A percentile compares a stretch with the other conserved stretches of the same genome.
phyloP scores from a whole-genome alignment of 2,113 vertebrate genomes.

The Scomber colias region DNA sequence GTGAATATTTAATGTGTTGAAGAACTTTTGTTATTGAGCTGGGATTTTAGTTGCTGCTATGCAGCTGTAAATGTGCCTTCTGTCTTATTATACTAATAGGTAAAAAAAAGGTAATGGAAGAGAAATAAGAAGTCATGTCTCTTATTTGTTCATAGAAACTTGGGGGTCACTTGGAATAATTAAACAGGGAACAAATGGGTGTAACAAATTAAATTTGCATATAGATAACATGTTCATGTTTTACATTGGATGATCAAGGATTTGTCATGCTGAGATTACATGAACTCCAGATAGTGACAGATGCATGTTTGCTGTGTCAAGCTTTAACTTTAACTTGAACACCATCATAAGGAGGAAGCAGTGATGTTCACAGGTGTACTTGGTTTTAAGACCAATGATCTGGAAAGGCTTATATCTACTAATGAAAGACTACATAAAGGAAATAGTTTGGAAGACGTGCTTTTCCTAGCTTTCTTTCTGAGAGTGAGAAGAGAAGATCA shows the following conservation, averaged over 20 bases:
- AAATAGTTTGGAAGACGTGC: neutral
- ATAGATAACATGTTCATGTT: neutral
- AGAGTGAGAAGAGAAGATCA: too few species aligned
- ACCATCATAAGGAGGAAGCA: neutral
- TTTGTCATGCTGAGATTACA: neutral
- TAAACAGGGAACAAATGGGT: neutral
- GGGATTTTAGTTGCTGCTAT: conserved; percentile 72
- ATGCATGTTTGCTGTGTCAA: neutral
- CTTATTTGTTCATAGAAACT: conserved; percentile 27
- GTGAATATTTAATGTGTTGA: conserved; percentile 82
- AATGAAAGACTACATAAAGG: neutral
- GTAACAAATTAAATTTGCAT: conserved; percentile 13
- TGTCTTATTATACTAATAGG: conserved; percentile 58
- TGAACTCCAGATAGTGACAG: neutral
- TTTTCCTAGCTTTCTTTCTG: neutral
- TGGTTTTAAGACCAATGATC: neutral
- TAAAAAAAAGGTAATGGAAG: conserved; percentile 16
- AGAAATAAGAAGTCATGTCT: conserved; percentile 29
- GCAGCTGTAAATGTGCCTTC: conserved; percentile 67
- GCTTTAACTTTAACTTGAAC: neutral
- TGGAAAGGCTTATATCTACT: neutral
- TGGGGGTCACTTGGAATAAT: conserved; percentile 23
- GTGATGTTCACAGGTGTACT: neutral
- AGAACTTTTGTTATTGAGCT: conserved; percentile 80
- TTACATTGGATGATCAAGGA: neutral